Percentiles rank a stretch among this genome's conserved stretches.
Evolutionary conservation across 2,797 vertebrate genomes (phyloP).

Genomic region (Spondyliosoma cantharus): DNA sequence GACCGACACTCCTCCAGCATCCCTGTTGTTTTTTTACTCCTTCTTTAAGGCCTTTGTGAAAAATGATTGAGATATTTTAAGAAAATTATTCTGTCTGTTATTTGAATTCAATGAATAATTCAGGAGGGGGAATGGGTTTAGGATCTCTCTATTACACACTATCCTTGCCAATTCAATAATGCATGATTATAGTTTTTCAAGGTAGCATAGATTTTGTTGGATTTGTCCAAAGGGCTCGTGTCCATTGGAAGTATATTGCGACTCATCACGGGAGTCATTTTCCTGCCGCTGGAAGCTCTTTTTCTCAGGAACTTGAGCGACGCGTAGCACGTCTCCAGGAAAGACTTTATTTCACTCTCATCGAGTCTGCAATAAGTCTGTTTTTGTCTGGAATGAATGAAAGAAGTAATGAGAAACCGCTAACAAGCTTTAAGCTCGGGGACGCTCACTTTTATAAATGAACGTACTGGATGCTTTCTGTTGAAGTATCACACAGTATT

Average conservation of each 20-base stretch:
- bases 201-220: slow-evolving; percentile 84
- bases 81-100: slow-evolving; percentile 90
- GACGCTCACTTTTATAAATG: neutral
- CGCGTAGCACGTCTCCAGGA: slow-evolving; percentile 13
- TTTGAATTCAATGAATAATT: slow-evolving; percentile 89
- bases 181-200: slow-evolving; percentile 88
- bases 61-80: slow-evolving; percentile 91
- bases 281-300: slow-evolving; percentile 55
- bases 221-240: slow-evolving; percentile 83
- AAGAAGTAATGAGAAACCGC: slow-evolving; percentile 11
- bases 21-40: slow-evolving; percentile 75
- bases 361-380: slow-evolving; percentile 18
- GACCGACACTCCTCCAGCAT: slow-evolving; percentile 13
- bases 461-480: neutral
- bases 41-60: slow-evolving; percentile 75
- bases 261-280: slow-evolving; percentile 69
- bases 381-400: slow-evolving; percentile 16
- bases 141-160: slow-evolving; percentile 90
- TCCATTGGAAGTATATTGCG: slow-evolving; percentile 67
- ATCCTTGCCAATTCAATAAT: slow-evolving; percentile 88
- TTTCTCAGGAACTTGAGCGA: slow-evolving; percentile 49
- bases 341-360: slow-evolving; percentile 22
- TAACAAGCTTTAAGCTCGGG: slow-evolving; percentile 20
- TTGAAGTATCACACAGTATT: neutral
- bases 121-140: slow-evolving; percentile 87